phyloP scores from a whole-genome alignment of 2,888 invertebrate species.

The Machimus rusticus region DNA sequence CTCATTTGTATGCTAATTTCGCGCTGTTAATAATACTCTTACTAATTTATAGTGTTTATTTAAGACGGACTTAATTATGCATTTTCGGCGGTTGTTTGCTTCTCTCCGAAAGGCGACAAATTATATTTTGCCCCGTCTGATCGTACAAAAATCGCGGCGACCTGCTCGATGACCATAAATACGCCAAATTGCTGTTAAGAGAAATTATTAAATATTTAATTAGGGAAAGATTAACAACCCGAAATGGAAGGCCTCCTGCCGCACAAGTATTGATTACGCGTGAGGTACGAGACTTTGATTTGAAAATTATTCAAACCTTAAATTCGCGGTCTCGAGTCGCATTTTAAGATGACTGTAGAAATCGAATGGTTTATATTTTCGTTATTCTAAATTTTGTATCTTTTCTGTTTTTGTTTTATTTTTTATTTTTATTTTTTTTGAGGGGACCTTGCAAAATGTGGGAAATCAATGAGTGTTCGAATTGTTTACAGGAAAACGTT shows the following conservation, averaged over 20 bases:
- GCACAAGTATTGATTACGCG: background rate
- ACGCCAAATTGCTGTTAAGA: background rate
- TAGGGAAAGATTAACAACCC: background rate
- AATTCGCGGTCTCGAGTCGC: background rate
- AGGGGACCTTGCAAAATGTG: background rate
- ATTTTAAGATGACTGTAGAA: background rate
- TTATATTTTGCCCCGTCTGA: background rate
- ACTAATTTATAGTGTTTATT: conserved; percentile 37
- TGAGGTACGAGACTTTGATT: background rate
- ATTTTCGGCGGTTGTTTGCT: conserved; percentile 32
- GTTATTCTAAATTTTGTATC: background rate
- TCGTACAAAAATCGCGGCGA: background rate
- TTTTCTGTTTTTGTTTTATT: background rate
- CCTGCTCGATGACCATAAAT: conserved; percentile 18
- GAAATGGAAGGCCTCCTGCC: background rate
- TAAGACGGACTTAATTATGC: conserved; percentile 40
- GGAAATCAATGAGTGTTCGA: background rate
- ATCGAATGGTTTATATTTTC: background rate
- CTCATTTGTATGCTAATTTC: conserved; percentile 43
- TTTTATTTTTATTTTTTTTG: background rate
- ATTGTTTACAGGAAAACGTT: background rate
- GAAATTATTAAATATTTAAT: background rate
- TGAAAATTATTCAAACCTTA: background rate
- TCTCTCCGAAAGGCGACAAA: conserved; percentile 13
- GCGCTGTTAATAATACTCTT: conserved; percentile 38